phyloP scores from a whole-genome alignment of 2,888 invertebrate species.

The Anorthoa munda region DNA sequence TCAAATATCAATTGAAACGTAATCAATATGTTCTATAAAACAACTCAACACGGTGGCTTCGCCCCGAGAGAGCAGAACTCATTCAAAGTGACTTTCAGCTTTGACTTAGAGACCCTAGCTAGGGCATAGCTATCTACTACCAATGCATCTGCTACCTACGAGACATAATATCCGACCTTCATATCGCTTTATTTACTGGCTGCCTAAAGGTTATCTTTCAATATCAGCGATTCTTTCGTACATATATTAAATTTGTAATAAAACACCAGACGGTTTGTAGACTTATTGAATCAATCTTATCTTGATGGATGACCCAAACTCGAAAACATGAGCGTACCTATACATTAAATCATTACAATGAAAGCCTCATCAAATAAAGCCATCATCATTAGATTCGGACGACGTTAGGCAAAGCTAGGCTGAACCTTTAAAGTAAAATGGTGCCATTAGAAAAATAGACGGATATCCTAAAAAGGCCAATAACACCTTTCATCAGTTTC shows the following conservation, averaged over 20 bases:
- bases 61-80: not conserved
- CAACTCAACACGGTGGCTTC: not conserved
- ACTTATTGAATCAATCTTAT: slow-evolving; percentile 12
- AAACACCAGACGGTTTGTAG: slow-evolving; percentile 10
- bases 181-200: not conserved
- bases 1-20: slow-evolving; percentile 19
- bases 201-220: not conserved
- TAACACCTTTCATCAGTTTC: slow-evolving; percentile 3
- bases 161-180: not conserved
- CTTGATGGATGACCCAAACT: not conserved
- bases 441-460: not conserved
- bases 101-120: not conserved
- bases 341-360: not conserved
- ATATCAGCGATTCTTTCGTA: not conserved
- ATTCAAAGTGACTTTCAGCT: not conserved
- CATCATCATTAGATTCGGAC: not conserved
- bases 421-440: too few species aligned
- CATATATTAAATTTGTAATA: slow-evolving; percentile 36
- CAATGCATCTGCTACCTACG: too few species aligned
- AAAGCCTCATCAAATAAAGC: not conserved
- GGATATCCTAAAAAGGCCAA: not conserved
- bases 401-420: too few species aligned
- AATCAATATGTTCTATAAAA: slow-evolving; percentile 7
- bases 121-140: too few species aligned
- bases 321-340: not conserved